phyloP scores from a whole-genome alignment of 2,888 invertebrate genomes.

The Limenitis arthemis region DNA sequence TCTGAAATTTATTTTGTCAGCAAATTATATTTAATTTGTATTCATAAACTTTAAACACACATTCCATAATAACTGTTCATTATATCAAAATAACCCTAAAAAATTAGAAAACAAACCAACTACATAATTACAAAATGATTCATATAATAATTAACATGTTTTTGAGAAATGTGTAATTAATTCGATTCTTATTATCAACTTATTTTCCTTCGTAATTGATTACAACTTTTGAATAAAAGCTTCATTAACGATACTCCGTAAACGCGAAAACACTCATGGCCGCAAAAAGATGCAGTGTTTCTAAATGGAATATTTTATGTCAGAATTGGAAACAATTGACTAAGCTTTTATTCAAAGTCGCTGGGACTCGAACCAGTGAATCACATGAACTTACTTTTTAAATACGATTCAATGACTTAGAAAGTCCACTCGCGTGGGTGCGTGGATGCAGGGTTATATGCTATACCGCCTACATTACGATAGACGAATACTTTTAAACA shows the following conservation, averaged over 20 bases:
- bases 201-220: too few relatives aligned
- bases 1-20: background rate
- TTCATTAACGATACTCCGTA: background rate
- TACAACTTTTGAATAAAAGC: too few relatives aligned
- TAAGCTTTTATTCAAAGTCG: too few relatives aligned
- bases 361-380: constrained; percentile 53
- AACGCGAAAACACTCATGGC: constrained; percentile 1
- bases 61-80: too few relatives aligned
- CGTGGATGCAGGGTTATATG: constrained; percentile 37
- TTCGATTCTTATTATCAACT: too few relatives aligned
- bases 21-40: background rate
- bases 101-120: too few relatives aligned
- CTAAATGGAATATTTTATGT: background rate
- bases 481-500: constrained; percentile 34
- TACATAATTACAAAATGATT: too few relatives aligned
- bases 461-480: constrained; percentile 38
- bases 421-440: constrained; percentile 57
- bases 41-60: background rate
- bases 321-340: background rate
- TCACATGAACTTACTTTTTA: constrained; percentile 43
- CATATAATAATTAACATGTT: too few relatives aligned
- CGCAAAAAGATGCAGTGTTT: background rate
- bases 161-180: too few relatives aligned
- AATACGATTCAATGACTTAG: constrained; percentile 43
- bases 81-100: too few relatives aligned